Evolutionary conservation across 2,888 invertebrate genomes (phyloP).

Genomic region (Marasmarcha lunaedactyla): DNA sequence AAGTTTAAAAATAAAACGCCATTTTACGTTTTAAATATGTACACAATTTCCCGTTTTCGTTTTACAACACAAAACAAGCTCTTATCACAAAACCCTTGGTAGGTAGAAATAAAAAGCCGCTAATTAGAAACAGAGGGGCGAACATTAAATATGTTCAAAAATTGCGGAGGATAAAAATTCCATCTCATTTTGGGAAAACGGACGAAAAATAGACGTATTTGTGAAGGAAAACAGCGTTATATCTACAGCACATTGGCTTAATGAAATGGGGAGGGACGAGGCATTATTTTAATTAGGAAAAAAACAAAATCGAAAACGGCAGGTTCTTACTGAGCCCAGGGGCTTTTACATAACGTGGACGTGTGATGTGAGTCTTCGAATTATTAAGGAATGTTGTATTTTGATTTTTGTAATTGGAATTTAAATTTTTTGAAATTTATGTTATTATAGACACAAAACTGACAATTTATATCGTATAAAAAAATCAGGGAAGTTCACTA

Average conservation of each 20-base stretch:
- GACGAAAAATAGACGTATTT: slow-evolving; percentile 47
- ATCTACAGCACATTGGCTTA: slow-evolving; percentile 62
- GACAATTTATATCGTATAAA: too few relatives aligned
- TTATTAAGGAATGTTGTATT: too few relatives aligned
- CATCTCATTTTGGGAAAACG: slow-evolving; percentile 42
- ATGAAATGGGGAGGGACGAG: slow-evolving; percentile 59
- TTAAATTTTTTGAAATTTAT: too few relatives aligned
- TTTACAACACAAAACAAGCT: too few relatives aligned
- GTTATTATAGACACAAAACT: too few relatives aligned
- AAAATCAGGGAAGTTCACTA: too few relatives aligned
- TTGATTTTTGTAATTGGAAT: too few relatives aligned
- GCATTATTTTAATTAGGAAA: slow-evolving; percentile 69
- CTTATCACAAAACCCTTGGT: not conserved
- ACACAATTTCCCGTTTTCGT: too few relatives aligned
- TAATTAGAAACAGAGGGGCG: slow-evolving; percentile 31
- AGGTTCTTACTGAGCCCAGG: not conserved
- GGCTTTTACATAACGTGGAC: too few relatives aligned
- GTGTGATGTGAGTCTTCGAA: too few relatives aligned
- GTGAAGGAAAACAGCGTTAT: slow-evolving; percentile 50
- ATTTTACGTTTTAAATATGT: too few relatives aligned
- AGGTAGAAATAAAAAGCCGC: slow-evolving; percentile 24
- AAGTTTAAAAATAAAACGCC: too few relatives aligned
- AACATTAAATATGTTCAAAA: not conserved
- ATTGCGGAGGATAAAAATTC: slow-evolving; percentile 25
- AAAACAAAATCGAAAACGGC: slow-evolving; percentile 12